Base-by-base conservation (phyloP, 30 jellyfish, hydroid and myxozoan species). In the Aurelia aurita region DNA sequence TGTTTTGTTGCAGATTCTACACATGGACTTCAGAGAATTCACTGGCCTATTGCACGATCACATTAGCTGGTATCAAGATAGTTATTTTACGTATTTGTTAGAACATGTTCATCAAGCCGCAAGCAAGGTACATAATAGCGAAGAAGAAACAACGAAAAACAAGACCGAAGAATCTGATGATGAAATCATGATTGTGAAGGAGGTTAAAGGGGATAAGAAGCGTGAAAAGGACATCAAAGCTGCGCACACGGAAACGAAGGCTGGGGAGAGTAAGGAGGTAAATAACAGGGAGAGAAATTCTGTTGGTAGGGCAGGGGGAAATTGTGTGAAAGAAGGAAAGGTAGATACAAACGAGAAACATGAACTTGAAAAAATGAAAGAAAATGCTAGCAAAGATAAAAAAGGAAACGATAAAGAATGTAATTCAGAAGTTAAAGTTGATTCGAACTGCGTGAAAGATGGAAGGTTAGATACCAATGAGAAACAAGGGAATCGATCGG, bases 11-110 rank as follows among this genome's bases (percentile, higher is more conserved):
- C 69, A 80, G 90, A 81, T 81, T 49, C 91, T 81, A 47, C 91
- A 81, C 66, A 81, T 81, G 91, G 91, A 81, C 26, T 67, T 81
- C 58, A 81, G 70, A 68, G 91, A 81, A 59, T 81, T 81, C 32
- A 64, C 84, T 32, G 91, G 91, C 10, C 78, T 81, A 53, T 68
- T 81, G n/a, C 79, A 81, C 31, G 91, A 81, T 46, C 91, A 81
- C 60, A 58, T 81, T 6, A 81, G 80, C 39, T 81, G 91, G 91
- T 81, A 81, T 44, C 91, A 81, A 55, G 91, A 81, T 31, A 29
- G 78, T n/a, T 81, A 35, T 71, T 81, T 81, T 44, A 58, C 43
- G 0, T 81, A 68, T 70, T 63, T 81, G 16, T 45, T 81, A 59
- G 78, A 81, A 54, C 91, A 81, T 53, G 80, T 81, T 11, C 69